Evolutionary conservation across 1,140 invertebrate genomes (phyloP), one percentile per base, ranked within the genome.

Genomic region (Ylistrum balloti): DNA sequence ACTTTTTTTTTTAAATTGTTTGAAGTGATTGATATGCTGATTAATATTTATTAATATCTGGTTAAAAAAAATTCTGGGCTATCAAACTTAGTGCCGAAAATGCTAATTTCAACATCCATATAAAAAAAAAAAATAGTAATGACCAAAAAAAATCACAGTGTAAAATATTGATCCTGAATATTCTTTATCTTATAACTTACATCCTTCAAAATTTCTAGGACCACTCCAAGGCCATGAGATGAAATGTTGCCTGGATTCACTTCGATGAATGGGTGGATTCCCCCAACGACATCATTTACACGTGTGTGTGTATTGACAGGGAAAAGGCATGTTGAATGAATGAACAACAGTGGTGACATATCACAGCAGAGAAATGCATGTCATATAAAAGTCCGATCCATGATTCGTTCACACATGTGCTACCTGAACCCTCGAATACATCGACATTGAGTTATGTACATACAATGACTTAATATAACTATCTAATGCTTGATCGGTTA

Each of bases 391-490:
- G 20, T 17, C 10, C 41, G 20, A 17, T 45, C 35, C 35, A 5
- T 45, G 41, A 45, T 7, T 45, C 1, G 41, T 74, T 74, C 9
- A 74, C 56, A 74, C 56, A 28, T 74, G 56, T 74, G 56, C 56
- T 45, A 45, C 41, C 41, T 45, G 56, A 74, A n/a, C 56, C n/a
- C 56, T 74, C 56, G 11, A n/a, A 74, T 74, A 74, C 56, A 28
- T n/a, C 22, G 5, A 74, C 15, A 74, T 28, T 2, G 22, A 74
- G 56, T 74, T 74, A 5, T 13, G 35, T 38, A 38, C 56, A 74
- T 74, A 17, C 56, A 74, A n/a, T 28, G 28, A 5, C n/a, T n/a
- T 74, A n/a, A 28, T 74, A 74, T 74, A 74, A n/a, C 22, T n/a
- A 74, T 5, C 56, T n/a, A 5, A 1, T 28, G 56, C 56, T 74